Base-by-base conservation (phyloP, 1,140 invertebrate species). In the Megalonaias nervosa region DNA sequence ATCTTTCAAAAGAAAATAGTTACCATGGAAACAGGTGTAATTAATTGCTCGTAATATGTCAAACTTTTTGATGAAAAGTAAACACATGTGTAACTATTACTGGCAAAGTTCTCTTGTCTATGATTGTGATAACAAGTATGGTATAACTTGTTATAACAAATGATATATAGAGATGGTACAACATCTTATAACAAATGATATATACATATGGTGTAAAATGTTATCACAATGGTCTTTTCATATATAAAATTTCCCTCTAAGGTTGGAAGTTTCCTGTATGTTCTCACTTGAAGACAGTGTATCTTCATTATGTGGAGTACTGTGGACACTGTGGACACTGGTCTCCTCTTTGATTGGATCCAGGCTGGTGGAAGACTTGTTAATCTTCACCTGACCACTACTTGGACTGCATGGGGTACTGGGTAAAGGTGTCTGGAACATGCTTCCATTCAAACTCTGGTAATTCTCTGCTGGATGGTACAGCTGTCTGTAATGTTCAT, bases 381-480 rank as follows among this genome's bases (percentile, higher is more conserved):
- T 71, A n/a, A 56, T 56, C 31, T 11, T 59, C 13, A 59, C 57
- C 55, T 59, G 13, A 13, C 23, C 2, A 5, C 48, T n/a, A 57
- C 17, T 15, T 17, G 21, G 19, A 19, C 13, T n/a, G 4, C 57
- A 6, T 48, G 38, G 38, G 9, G 38, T 48, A 48, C 17, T 59
- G 60, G 21, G 23, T 61, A 19, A 78, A 61, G 16, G 76, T 57
- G 15, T 26, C 74, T 0, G 83, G 79, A 23, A 81, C 79, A 19
- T 81, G 83, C 21, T 72, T 78, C 81, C 77, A 67, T 71, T 80
- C 78, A 61, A 71, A 55, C 75, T 81, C 31, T 77, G 73, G 66
- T 88, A 89, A 65, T 84, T 84, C 64, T 89, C 87, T 15, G 67
- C 62, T 0, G 87, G 87, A 67, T 89, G 86, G 72, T 89, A 89